Percentiles rank a stretch among this genome's conserved stretches.
Evolutionary conservation across 2,888 invertebrate species (phyloP).

Genomic region (Lochmaea crataegi): DNA sequence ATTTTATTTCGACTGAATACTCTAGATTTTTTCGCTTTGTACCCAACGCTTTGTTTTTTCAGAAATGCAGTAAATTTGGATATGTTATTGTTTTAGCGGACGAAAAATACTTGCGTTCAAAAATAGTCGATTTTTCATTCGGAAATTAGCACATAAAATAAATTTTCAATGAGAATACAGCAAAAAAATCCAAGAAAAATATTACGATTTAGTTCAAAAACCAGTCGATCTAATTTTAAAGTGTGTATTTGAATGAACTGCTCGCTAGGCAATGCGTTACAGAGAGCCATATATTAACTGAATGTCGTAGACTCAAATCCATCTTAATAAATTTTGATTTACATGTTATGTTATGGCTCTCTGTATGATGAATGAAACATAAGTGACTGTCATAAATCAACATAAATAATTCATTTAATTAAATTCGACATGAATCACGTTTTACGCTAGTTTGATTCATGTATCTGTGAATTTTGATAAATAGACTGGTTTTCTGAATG

Average conservation of each 20-base stretch:
- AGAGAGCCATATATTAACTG: slow-evolving; percentile 25
- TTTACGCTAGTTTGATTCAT: slow-evolving; percentile 24
- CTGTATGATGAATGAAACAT: slow-evolving; percentile 42
- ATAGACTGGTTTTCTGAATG: slow-evolving; percentile 10
- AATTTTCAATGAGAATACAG: no score
- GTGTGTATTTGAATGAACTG: slow-evolving; percentile 16
- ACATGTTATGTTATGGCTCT: slow-evolving; percentile 44
- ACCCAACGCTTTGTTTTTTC: no score
- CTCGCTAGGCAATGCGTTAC: background rate
- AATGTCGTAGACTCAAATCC: slow-evolving; percentile 38
- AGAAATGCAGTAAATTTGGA: no score
- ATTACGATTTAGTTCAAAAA: background rate
- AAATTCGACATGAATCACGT: slow-evolving; percentile 37
- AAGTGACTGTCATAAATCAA: slow-evolving; percentile 47
- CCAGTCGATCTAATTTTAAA: background rate
- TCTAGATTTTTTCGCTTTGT: no score
- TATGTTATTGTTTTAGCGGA: no score
- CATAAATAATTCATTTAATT: slow-evolving; percentile 53
- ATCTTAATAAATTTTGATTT: slow-evolving; percentile 45
- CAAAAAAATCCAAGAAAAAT: background rate
- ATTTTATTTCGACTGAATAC: no score
- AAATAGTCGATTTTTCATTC: no score
- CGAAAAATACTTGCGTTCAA: no score
- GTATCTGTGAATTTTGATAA: slow-evolving; percentile 29
- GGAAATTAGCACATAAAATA: no score